Evolutionary conservation across 2,113 vertebrate genomes (phyloP), one percentile per base, ranked within the genome.

Genomic region (Ciconia maguari): DNA sequence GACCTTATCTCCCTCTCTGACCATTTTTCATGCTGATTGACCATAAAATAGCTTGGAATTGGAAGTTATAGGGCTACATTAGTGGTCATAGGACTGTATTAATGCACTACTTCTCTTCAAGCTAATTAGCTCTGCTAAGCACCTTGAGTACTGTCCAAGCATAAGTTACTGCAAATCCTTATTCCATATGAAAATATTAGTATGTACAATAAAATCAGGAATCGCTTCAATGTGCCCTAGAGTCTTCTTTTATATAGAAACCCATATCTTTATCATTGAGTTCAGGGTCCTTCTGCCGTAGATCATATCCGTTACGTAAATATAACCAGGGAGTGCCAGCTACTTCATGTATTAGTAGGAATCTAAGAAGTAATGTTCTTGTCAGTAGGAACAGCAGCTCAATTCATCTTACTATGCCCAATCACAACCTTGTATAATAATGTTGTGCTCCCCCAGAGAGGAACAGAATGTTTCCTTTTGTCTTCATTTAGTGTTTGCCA

Each of bases 311-410:
- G 4, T 91, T 89, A 38, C 52, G 21, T 66, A 93, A 76, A 87
- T 52, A 21, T 81, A 86, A 83, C 5, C 18, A 7, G 22, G 19
- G 76, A 94, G 69, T 95, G 75, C 77, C 91, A 96, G 88, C 81
- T 91, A 91, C 49, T 77, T 58, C 65, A 29, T 75, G 71, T 89
- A 51, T 92, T 96, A 94, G 69, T 26, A 76, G 65, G 83, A 94
- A 96, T 88, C 51, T 46, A 86, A 97, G 70, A 97, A 97, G 92
- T 97, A 97, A 98, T 95, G 93, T 66, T 96, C 96, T 97, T 95
- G 92, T 94, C 95, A 95, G 78, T 60, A 95, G 83, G 49, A 86
- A 48, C 93, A 96, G 84, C 83, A 96, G 93, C 58, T 89, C 80
- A 89, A 97, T 97, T 91, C 54, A 94, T 97, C 97, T 96, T 96